Conservation (phyloP, 1,140 invertebrate genomes). For the Sarcophaga bullata region DNA sequence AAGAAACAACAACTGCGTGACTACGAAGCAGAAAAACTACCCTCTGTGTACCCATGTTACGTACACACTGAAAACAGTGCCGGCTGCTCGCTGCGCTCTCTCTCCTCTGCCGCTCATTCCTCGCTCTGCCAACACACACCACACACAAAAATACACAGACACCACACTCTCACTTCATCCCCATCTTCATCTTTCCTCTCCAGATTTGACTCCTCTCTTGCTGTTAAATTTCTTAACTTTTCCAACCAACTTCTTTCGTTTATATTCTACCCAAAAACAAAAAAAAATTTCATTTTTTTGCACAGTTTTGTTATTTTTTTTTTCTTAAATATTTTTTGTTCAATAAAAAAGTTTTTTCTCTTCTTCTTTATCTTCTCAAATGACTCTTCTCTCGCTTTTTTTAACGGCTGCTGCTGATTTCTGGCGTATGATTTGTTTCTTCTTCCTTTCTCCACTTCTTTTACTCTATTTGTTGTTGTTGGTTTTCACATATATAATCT, state of each 20-base stretch:
- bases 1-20: too few species aligned
- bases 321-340: neutral
- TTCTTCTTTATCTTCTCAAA: neutral
- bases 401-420: neutral
- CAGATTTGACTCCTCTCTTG: neutral
- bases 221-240: too few species aligned
- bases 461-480: neutral
- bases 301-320: neutral
- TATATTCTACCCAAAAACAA: neutral
- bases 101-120: too few species aligned
- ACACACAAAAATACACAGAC: too few species aligned
- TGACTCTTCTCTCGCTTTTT: neutral
- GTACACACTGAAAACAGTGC: too few species aligned
- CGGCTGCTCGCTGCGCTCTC: too few species aligned
- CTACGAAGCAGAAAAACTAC: too few species aligned
- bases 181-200: neutral
- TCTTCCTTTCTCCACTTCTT: neutral
- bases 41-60: too few species aligned
- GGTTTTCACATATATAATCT: conserved; percentile 18
- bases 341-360: conserved; percentile 25
- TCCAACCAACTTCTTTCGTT: too few species aligned
- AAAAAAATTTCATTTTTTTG: neutral
- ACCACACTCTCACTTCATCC: too few species aligned
- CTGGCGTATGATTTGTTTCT: neutral
- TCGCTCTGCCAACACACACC: too few species aligned